These are phyloP conservation scores for Polypterus senegalus DNA, from an alignment of 2,113 vertebrate species.

Conservation along the genomic window DNA sequence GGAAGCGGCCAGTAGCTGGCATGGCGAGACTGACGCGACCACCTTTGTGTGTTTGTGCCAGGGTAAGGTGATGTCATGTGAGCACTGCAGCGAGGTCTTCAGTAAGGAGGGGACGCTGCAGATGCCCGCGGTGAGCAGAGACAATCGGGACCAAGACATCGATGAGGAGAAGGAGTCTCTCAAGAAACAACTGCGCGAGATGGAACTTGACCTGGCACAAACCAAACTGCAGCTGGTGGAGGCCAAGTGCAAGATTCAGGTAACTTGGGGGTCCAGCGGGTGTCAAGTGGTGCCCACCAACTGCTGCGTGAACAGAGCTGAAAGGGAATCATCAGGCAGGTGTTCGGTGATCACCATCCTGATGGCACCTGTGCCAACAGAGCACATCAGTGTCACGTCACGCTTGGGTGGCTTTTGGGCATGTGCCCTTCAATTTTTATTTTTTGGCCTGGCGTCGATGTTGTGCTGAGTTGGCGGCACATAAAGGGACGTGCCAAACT, in stretches of 20 bases:
- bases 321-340: too few relatives aligned
- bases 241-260: conserved; percentile 97
- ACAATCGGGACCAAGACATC: conserved; percentile 45
- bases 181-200: conserved; percentile 82
- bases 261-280: conserved; percentile 22
- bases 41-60: conserved; percentile 32
- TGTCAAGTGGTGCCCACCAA: background rate
- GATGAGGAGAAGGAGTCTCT: conserved; percentile 91
- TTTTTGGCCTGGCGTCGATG: too few relatives aligned
- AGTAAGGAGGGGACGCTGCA: conserved; percentile 72
- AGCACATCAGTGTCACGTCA: too few relatives aligned
- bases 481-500: too few relatives aligned
- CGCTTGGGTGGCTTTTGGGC: too few relatives aligned
- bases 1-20: background rate
- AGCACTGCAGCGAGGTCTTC: conserved; percentile 85
- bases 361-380: too few relatives aligned
- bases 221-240: conserved; percentile 97
- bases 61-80: conserved; percentile 87
- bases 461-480: too few relatives aligned
- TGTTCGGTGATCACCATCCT: too few relatives aligned
- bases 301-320: too few relatives aligned
- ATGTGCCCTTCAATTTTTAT: too few relatives aligned
- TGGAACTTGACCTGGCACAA: conserved; percentile 96
- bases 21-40: background rate
- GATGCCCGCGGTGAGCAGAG: conserved; percentile 37